Evolutionary conservation across 2,888 invertebrate genomes (phyloP).

Genomic region (Onthophagus sagittarius): DNA sequence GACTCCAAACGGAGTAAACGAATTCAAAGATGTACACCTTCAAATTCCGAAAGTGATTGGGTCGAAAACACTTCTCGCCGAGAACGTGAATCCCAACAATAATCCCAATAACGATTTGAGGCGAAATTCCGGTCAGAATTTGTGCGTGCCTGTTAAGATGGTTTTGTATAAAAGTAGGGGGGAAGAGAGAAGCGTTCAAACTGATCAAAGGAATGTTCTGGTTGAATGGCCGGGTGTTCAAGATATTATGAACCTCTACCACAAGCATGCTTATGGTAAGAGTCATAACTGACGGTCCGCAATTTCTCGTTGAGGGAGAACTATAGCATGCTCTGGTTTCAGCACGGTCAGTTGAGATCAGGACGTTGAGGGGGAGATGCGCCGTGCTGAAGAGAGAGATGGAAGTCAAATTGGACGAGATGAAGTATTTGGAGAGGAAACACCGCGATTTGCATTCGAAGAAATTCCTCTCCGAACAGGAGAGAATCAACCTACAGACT

Average conservation of each 20-base stretch:
- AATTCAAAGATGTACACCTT: neutral
- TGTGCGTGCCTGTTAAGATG: slow-evolving; percentile 35
- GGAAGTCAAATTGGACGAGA: slow-evolving; percentile 50
- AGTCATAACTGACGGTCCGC: slow-evolving; percentile 3
- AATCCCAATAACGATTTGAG: neutral
- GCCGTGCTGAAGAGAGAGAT: slow-evolving; percentile 51
- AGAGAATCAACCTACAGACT: slow-evolving; percentile 40
- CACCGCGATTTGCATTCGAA: slow-evolving; percentile 41
- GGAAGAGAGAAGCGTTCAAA: slow-evolving; percentile 19
- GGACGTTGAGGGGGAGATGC: slow-evolving; percentile 50
- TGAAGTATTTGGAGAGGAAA: slow-evolving; percentile 43
- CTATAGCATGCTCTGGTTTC: slow-evolving; percentile 34
- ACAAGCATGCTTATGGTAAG: slow-evolving; percentile 54
- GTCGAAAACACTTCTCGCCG: neutral
- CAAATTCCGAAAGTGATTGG: slow-evolving; percentile 9
- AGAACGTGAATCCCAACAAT: neutral
- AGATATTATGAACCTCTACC: slow-evolving; percentile 52
- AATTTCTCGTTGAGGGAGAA: neutral
- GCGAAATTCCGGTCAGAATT: neutral
- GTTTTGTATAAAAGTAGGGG: slow-evolving; percentile 26
- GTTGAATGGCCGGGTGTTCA: slow-evolving; percentile 53
- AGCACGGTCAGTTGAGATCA: slow-evolving; percentile 53
- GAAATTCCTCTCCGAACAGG: slow-evolving; percentile 40
- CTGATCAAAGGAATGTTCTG: slow-evolving; percentile 18
- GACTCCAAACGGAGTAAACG: slow-evolving; percentile 8